Evolutionary conservation across 2,113 vertebrate genomes (phyloP).

Genomic region (Raphicerus campestris): DNA sequence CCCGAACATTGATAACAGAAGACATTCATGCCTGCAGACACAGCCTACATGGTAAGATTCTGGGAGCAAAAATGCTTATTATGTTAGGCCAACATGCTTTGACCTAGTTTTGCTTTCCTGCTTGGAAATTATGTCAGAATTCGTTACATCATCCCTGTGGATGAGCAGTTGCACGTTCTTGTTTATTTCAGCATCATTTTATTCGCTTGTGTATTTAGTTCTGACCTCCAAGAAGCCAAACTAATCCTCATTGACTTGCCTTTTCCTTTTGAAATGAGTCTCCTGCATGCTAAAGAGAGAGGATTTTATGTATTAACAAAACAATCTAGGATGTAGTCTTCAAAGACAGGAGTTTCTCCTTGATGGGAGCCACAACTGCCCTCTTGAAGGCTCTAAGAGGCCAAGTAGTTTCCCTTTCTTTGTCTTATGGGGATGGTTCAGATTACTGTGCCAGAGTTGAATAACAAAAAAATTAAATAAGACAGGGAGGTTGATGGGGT

Average conservation of each 20-base stretch:
- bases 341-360: conserved; percentile 53
- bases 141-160: conserved; percentile 84
- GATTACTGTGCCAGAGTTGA: neutral
- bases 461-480: neutral
- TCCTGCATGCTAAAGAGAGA: conserved; percentile 30
- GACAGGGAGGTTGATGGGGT: neutral
- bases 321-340: conserved; percentile 39
- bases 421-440: conserved; percentile 6
- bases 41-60: conserved; percentile 79
- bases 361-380: neutral
- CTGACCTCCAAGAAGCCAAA: conserved; percentile 68
- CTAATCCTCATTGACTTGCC: conserved; percentile 66
- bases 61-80: conserved; percentile 77
- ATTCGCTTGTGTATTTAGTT: conserved; percentile 75
- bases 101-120: conserved; percentile 85
- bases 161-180: conserved; percentile 80
- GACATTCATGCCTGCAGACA: conserved; percentile 82
- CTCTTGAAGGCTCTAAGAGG: neutral
- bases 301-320: conserved; percentile 53
- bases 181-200: conserved; percentile 76
- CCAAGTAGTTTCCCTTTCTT: conserved; percentile 36
- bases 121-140: conserved; percentile 83
- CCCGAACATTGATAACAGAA: conserved; percentile 77
- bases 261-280: conserved; percentile 47
- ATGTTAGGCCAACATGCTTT: conserved; percentile 82